Conservation (phyloP, 2,113 vertebrate species). For the Barbus barbus region DNA sequence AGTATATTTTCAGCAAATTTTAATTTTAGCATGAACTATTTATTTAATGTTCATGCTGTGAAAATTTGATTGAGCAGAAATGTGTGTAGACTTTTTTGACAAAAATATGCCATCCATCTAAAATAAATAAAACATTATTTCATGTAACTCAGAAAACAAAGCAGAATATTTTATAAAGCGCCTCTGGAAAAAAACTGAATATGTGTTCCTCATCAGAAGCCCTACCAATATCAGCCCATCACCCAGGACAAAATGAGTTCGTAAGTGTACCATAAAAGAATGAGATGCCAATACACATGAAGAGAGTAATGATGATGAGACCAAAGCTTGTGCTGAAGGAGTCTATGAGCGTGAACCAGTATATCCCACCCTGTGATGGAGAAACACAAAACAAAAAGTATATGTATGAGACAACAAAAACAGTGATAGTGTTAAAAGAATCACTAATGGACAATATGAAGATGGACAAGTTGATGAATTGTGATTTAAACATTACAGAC, state of each 20-base stretch:
- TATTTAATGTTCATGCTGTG: not conserved
- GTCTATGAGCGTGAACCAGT: slow-evolving; percentile 86
- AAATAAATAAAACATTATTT: not conserved
- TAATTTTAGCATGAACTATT: not conserved
- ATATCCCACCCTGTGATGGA: slow-evolving; percentile 79
- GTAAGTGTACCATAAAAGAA: slow-evolving; percentile 78
- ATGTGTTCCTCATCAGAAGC: too few relatives aligned
- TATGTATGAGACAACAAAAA: slow-evolving; percentile 2
- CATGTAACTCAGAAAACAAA: too few relatives aligned
- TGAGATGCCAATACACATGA: slow-evolving; percentile 84
- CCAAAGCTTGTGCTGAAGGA: slow-evolving; percentile 85
- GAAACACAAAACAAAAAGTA: slow-evolving; percentile 43
- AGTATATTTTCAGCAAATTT: not conserved
- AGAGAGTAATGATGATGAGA: slow-evolving; percentile 84
- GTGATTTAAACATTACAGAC: not conserved
- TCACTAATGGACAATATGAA: not conserved
- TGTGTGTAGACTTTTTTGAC: not conserved
- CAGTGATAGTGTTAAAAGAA: not conserved
- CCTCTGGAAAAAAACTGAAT: too few relatives aligned
- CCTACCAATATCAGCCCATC: not conserved
- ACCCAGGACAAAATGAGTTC: not conserved
- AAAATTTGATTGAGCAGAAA: not conserved
- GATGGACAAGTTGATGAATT: not conserved
- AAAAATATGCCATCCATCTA: not conserved
- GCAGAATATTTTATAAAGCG: too few relatives aligned